Evolutionary conservation across 2,888 invertebrate genomes (phyloP).

Genomic region (Polydrusus tereticollis): DNA sequence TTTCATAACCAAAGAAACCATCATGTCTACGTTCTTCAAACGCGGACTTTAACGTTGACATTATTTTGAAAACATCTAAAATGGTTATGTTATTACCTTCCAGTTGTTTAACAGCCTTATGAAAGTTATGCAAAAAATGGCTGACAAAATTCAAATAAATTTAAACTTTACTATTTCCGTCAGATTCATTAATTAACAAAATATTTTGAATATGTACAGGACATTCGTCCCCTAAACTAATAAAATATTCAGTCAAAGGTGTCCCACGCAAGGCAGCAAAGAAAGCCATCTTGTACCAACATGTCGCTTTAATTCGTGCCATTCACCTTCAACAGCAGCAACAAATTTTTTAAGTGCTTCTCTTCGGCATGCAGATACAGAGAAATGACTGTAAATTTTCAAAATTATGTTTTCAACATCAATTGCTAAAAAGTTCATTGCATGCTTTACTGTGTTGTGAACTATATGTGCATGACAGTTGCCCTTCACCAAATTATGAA

Average conservation of each 20-base stretch:
- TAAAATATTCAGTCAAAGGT: background rate
- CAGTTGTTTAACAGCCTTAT: background rate
- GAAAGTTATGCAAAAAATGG: background rate
- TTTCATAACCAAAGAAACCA: too few species aligned
- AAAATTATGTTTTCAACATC: constrained; percentile 52
- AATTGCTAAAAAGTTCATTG: constrained; percentile 43
- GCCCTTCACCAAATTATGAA: constrained; percentile 48
- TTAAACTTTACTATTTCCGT: background rate
- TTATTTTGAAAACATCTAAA: too few species aligned
- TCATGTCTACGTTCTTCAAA: too few species aligned
- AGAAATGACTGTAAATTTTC: constrained; percentile 49
- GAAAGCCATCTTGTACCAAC: constrained; percentile 9
- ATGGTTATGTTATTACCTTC: background rate
- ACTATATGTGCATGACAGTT: constrained; percentile 53
- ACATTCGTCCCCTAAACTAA: background rate
- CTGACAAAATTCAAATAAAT: background rate
- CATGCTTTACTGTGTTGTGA: constrained; percentile 46
- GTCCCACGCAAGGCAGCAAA: background rate
- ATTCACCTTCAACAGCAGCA: constrained; percentile 42
- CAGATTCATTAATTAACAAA: background rate
- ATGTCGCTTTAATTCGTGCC: constrained; percentile 45
- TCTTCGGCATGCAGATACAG: constrained; percentile 44
- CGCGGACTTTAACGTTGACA: too few species aligned
- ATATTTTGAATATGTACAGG: background rate
- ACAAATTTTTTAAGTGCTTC: constrained; percentile 49